Evolutionary conservation across 2,797 vertebrate species (phyloP).

Genomic region (Aplochiton taeniatus): DNA sequence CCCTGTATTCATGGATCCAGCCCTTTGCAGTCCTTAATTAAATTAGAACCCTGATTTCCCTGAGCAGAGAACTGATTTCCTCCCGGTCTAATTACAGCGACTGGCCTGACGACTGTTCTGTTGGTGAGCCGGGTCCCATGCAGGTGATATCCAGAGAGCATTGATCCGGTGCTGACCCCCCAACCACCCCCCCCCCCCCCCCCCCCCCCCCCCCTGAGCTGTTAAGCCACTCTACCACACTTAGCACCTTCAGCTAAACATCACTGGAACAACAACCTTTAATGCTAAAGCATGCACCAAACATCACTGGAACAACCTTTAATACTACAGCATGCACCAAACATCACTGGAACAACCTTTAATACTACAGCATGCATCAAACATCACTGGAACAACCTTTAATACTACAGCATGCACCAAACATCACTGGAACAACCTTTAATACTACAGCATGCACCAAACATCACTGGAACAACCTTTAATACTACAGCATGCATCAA

Average conservation of each 20-base stretch:
- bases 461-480: no score
- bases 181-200: constrained; percentile 34
- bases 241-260: not conserved
- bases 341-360: no score
- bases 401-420: no score
- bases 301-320: no score
- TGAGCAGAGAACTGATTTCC: constrained; percentile 63
- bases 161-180: constrained; percentile 56
- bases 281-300: no score
- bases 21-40: constrained; percentile 59
- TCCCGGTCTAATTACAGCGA: constrained; percentile 62
- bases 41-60: constrained; percentile 74
- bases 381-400: no score
- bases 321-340: no score
- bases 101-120: constrained; percentile 47
- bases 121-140: constrained; percentile 44
- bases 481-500: no score
- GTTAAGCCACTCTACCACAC: not conserved
- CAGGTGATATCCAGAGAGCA: constrained; percentile 60
- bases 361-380: no score
- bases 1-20: constrained; percentile 44
- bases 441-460: no score
- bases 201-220: constrained; percentile 25
- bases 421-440: no score
- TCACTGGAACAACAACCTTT: no score